Base-by-base conservation (phyloP, 2,113 vertebrate species). In the Conger conger region DNA sequence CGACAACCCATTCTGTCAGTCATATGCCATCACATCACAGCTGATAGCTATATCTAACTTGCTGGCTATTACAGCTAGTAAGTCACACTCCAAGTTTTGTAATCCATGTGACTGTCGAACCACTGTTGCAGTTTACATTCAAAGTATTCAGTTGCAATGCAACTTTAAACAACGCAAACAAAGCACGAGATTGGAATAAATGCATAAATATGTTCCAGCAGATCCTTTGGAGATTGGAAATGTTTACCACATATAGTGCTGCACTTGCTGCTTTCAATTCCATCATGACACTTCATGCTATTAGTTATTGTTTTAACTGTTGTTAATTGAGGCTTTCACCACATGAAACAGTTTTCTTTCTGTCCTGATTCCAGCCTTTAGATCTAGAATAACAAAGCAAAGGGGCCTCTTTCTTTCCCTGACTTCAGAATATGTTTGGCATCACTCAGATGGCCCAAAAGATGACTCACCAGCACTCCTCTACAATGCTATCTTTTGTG, bases 391-490 rank as follows among this genome's bases (percentile, higher is more conserved):
- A 82, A 40, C 82, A 83, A 36, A 36, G 68, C 4, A 45, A 76
- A 77, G 73, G 45, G 38, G 37, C 37, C 40, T 83, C 45, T 82
- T 33, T 79, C 73, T 83, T 54, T 38, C 76, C 20, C 37, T 80
- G 30, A 86, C 85, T 85, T 82, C 88, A 89, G 73, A 87, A 60
- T 77, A 80, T 77, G 80, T 79, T 84, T 88, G 36, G 76, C 86
- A 86, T 85, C 40, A 82, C 23, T 80, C 36, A 63, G 77, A 11
- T 27, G 53, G 57, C 38, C 79, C 35, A 79, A 60, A 86, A 83
- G 57, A 87, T 92, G 93, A 92, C 86, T 94, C 92, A 93, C 80
- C 40, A 8, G 83, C 40, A 50, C 78, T 83, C 82, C 90, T 90
- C 90, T 33, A 0, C 4, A 88, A 89, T 82, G 86, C 87, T 87